Percentiles rank a stretch among this genome's conserved stretches.
Evolutionary conservation across 2,113 vertebrate species (phyloP).

Genomic region (Leucosticte australis): DNA sequence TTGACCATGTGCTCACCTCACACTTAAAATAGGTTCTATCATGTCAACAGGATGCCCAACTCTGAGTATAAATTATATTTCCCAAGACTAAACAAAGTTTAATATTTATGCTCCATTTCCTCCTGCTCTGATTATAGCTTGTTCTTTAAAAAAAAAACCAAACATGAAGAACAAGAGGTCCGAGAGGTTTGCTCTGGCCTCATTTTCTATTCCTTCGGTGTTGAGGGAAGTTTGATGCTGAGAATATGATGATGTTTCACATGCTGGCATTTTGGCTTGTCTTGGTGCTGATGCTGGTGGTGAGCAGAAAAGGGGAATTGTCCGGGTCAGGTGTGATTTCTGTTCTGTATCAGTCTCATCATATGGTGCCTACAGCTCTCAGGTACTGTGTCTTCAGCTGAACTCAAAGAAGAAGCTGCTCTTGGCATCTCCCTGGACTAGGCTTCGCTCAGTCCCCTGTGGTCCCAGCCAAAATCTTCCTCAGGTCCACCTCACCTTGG

Average conservation of each 20-base stretch:
- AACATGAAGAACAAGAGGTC: neutral
- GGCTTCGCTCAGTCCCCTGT: neutral
- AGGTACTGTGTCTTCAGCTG: neutral
- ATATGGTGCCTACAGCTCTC: neutral
- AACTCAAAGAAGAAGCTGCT: neutral
- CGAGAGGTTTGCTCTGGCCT: neutral
- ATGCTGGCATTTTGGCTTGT: neutral
- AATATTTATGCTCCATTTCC: constrained; percentile 43
- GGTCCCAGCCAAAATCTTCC: neutral
- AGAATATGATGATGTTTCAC: fast-evolving
- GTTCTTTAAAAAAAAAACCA: neutral
- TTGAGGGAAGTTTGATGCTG: neutral
- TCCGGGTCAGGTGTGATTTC: neutral
- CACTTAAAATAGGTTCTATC: constrained; percentile 16
- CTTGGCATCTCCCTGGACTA: neutral
- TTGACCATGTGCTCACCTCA: neutral
- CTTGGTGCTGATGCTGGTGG: neutral
- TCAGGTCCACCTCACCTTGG: neutral
- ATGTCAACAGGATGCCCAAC: constrained; percentile 54
- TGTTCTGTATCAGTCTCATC: neutral
- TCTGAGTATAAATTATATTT: constrained; percentile 54
- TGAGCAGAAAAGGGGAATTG: neutral
- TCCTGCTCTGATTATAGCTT: neutral
- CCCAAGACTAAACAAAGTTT: constrained; percentile 50
- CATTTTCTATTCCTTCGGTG: neutral